A percentile compares a stretch with the other conserved stretches of the same genome.
Evolutionary conservation across 2,797 vertebrate species (phyloP).

Genomic region (Prionace glauca): DNA sequence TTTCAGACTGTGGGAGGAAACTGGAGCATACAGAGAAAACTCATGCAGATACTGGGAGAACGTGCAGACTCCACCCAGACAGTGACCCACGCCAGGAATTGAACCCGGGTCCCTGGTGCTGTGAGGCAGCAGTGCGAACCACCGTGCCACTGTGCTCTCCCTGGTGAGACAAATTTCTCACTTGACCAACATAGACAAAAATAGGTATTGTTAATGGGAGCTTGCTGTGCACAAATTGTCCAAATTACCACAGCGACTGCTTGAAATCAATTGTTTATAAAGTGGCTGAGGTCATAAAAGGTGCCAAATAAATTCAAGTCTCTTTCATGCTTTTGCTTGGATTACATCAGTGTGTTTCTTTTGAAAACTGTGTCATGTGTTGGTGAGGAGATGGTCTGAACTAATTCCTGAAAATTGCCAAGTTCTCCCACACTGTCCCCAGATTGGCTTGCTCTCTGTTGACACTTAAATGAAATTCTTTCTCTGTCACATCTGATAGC

Average conservation of each 20-base stretch:
- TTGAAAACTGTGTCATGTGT: not conserved
- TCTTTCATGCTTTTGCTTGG: not conserved
- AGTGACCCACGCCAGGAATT: no score
- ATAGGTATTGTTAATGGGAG: not conserved
- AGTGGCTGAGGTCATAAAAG: not conserved
- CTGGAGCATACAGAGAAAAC: no score
- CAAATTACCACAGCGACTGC: not conserved
- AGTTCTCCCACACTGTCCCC: not conserved
- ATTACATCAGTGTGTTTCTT: not conserved
- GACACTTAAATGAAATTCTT: not conserved
- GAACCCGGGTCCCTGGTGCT: no score
- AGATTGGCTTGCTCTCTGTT: not conserved
- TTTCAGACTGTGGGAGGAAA: no score
- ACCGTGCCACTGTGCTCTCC: not conserved
- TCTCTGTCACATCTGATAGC: not conserved
- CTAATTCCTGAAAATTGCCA: not conserved
- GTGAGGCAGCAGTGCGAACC: not conserved
- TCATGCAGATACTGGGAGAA: no score
- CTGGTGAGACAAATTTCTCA: not conserved
- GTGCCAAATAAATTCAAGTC: not conserved
- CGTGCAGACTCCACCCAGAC: no score
- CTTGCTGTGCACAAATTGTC: not conserved
- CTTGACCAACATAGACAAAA: not conserved
- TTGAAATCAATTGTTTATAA: not conserved
- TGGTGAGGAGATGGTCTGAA: not conserved